Conservation (phyloP, 2,888 invertebrate species). For the Volucella inflata region DNA sequence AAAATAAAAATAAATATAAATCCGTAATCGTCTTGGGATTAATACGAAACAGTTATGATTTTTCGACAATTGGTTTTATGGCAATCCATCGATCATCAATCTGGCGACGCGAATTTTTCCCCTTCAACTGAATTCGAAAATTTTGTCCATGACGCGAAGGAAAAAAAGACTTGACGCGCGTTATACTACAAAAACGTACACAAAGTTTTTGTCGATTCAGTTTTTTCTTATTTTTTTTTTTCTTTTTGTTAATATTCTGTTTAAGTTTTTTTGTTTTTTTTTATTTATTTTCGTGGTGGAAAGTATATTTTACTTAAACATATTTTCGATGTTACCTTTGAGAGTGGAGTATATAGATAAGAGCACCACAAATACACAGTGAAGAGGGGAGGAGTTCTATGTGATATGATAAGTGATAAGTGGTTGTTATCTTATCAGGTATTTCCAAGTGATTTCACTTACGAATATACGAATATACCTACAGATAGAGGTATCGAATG, state of each 20-base stretch:
- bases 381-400: not conserved
- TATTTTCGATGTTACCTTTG: conserved; percentile 50
- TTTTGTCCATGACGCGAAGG: conserved; percentile 48
- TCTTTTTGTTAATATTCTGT: conserved; percentile 8
- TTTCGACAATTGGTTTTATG: conserved; percentile 56
- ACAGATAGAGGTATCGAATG: conserved; percentile 28
- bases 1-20: conserved; percentile 1
- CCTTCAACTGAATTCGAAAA: conserved; percentile 64
- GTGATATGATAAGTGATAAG: conserved; percentile 25
- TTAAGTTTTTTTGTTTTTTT: conserved; percentile 21
- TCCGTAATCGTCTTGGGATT: conserved; percentile 50
- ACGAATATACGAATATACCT: not conserved
- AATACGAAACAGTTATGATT: conserved; percentile 25
- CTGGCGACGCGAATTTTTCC: conserved; percentile 66
- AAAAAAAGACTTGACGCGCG: conserved; percentile 31
- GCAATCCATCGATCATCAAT: conserved; percentile 72
- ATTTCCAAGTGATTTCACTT: conserved; percentile 29
- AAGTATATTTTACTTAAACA: conserved; percentile 43
- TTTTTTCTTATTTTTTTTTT: conserved; percentile 19
- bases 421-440: conserved; percentile 60
- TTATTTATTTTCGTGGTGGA: conserved; percentile 12
- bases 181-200: not conserved
- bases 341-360: conserved; percentile 37
- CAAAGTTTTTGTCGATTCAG: not conserved
- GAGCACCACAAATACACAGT: conserved; percentile 16